Percentiles rank a stretch among this genome's conserved stretches.
Evolutionary conservation across 1,140 invertebrate genomes (phyloP).

Genomic region (Scaptomyza montana): DNA sequence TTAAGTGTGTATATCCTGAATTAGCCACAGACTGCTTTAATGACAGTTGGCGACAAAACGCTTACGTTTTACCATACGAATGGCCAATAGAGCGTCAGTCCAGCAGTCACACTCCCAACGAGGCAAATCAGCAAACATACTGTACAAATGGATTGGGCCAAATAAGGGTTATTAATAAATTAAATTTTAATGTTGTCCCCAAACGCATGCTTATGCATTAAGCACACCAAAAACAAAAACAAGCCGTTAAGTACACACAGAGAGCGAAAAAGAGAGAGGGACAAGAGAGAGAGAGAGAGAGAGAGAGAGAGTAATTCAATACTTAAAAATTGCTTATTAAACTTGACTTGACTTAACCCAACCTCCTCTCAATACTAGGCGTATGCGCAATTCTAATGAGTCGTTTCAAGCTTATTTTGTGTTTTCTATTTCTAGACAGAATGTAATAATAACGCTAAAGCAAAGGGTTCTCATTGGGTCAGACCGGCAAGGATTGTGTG

Average conservation of each 20-base stretch:
- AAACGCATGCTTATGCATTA: conserved; percentile 20
- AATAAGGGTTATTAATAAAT: conserved; percentile 78
- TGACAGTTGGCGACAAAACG: conserved; percentile 56
- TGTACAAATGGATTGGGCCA: conserved; percentile 41
- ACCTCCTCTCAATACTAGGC: conserved; percentile 14
- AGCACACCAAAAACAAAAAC: not conserved
- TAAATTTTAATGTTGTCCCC: conserved; percentile 55
- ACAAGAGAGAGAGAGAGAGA: not conserved
- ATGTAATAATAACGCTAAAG: conserved; percentile 27
- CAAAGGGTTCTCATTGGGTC: conserved; percentile 37
- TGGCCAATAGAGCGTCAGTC: conserved; percentile 10
- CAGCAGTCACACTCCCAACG: not conserved
- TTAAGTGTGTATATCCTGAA: conserved; percentile 50
- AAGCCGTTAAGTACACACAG: not conserved
- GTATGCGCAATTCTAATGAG: conserved; percentile 46
- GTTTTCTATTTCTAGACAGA: conserved; percentile 1
- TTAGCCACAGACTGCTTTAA: conserved; percentile 68
- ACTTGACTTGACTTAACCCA: not conserved
- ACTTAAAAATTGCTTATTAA: conserved; percentile 49
- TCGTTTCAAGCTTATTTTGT: conserved; percentile 35
- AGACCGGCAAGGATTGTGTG: conserved; percentile 6
- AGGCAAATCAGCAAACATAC: conserved; percentile 25
- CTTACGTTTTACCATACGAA: conserved; percentile 43
- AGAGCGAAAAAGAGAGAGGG: conserved; percentile 21
- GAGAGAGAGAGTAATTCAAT: conserved; percentile 49